Base-by-base conservation (phyloP, 2,113 vertebrate species). In the Ammodytes marinus region DNA sequence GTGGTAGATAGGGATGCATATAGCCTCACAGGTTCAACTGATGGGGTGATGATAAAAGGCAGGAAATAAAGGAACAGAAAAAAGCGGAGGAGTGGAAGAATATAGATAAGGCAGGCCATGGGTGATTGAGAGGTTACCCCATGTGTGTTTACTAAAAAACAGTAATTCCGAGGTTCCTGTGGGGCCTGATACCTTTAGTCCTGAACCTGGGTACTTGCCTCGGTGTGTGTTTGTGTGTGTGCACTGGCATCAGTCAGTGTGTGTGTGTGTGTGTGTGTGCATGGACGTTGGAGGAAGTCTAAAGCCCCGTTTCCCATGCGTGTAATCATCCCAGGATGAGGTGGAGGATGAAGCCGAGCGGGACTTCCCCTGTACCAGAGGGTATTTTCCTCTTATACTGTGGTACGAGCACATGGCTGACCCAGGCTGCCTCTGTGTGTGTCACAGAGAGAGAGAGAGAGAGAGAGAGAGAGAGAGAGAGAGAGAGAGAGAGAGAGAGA, bases 321-420 rank as follows among this genome's bases (percentile, higher is more conserved):
- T 92, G 92, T 93, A 92, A 93, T 95, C 91, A 92, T 92, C 89
- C 88, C 91, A 90, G 91, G 92, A 93, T 90, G 92, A 93, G 90
- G 93, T 87, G 83, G 90, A 92, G 79, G 82, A 91, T 88, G 83
- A 90, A 90, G 86, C 89, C 59, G 82, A 88, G 84, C 54, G 92
- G 94, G 91, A 94, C 93, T 95, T 94, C 94, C 93, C 92, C 88
- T 87, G 69, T 69, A 91, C 87, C 90, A 93, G 90, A 89, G 91
- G 91, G 91, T 92, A 93, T 93, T 95, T 93, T 93, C 87, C 92
- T 92, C 91, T 93, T 71, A 82, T 86, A 92, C 85, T 89, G 89
- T 89, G 92, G 88, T 92, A 86, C 74, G 55, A 87, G 89, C 89
- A 93, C 89, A 91, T 92, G 89, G 85, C 79, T 92, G 91, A 93